Base-by-base conservation (phyloP, 2,797 vertebrate species). In the Pipistrellus pipistrellus region DNA sequence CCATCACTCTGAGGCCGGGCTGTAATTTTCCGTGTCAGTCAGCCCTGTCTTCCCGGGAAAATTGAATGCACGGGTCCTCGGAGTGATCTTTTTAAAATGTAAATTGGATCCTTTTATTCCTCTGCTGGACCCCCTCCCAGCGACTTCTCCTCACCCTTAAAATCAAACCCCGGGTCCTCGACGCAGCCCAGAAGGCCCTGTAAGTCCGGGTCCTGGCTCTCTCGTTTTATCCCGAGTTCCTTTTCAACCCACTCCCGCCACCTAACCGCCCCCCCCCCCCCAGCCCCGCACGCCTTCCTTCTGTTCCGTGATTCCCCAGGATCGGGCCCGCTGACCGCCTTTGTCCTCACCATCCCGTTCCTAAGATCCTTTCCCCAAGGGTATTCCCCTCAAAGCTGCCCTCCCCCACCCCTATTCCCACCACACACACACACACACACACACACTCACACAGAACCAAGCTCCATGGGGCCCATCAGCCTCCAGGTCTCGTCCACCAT, bases 101-200 rank as follows among this genome's bases (percentile, higher is more conserved):
- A 96, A 95, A 84, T 90, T 93, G 80, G 66, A 92, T 96, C 71
- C 21, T 95, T 78, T 93, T 46, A 51, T 69, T 81, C 62, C 69
- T 90, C 48, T 72, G 55, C 35, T 51, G 23, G 83, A 85, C 35
- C 84, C 64, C 30, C 57, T 85, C 17, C 25, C 30, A 23, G 25
- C 53, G 76, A 94, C 68, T 78, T 73, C 66, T 75, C 51, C 21
- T 88, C 55, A 59, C 51, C 71, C 32, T 88, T 53, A 88, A 69
- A 78, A 93, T 72, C 77, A 87, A 93, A 88, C 55, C 59, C 62
- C 8, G 18, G 59, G 7, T 25, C 38, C 2, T 57, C 59, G 20
- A 6, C 23, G 30, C 30, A 14, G 11, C 20, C n/a, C n/a, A 2
- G 13, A 18, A 57, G 23, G 20, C 51, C 66, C 41, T 66, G 30